Percentiles rank a stretch among this genome's conserved stretches.
These are phyloP conservation scores for Andrena trimmerana DNA, from an alignment of 2,888 invertebrate genomes.

Conservation along the genomic window DNA sequence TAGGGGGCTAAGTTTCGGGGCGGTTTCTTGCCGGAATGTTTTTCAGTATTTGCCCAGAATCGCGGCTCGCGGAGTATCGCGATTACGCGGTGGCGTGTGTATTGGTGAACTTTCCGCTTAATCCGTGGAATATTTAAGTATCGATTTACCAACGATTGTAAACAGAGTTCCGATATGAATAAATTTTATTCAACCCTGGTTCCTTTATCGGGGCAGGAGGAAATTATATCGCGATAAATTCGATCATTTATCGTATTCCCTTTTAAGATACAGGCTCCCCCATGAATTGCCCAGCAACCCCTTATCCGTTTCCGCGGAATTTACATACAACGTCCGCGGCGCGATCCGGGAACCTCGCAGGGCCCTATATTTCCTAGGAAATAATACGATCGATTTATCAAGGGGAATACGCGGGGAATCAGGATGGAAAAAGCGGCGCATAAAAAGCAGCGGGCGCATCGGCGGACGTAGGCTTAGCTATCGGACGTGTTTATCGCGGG, in stretches of 20 bases:
- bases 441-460: conserved; percentile 23
- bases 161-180: not conserved
- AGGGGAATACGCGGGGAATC: conserved; percentile 2
- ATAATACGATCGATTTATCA: conserved; percentile 53
- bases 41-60: not conserved
- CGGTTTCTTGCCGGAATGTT: not conserved
- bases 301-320: conserved; percentile 17
- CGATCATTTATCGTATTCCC: not conserved
- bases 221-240: conserved; percentile 7
- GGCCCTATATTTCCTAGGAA: conserved; percentile 23
- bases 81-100: not conserved
- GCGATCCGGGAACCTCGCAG: not conserved
- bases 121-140: no score
- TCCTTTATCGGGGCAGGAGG: not conserved
- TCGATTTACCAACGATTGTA: no score
- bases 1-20: not conserved
- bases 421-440: not conserved
- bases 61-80: not conserved
- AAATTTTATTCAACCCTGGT: not conserved
- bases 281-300: conserved; percentile 19
- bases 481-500: conserved; percentile 70
- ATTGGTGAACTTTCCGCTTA: no score
- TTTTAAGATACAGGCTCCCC: not conserved
- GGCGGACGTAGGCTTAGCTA: conserved; percentile 50
- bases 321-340: conserved; percentile 11